Evolutionary conservation across 2,888 invertebrate genomes (phyloP), one percentile per base, ranked within the genome.

Genomic region (Pardosa pseudoannulata): DNA sequence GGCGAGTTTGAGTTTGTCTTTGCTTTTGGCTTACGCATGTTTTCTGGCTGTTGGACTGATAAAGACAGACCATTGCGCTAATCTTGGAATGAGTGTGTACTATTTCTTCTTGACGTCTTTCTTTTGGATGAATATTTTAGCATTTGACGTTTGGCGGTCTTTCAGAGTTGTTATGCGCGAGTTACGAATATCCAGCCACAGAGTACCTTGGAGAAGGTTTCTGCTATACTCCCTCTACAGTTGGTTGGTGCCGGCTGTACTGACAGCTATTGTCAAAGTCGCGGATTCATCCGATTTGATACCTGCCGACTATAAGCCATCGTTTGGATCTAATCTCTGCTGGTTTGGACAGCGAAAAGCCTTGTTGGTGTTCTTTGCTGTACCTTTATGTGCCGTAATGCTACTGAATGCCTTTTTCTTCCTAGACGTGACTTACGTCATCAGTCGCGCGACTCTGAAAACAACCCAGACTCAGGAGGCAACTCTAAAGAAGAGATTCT

Each of bases 311-410:
- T 91, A 91, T 85, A 90, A 91, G 64, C 93, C 93, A 0, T 90
- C 90, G 70, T 93, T 93, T 89, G 93, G 93, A 0, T 87, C 89
- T 16, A 89, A 91, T 28, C 32, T 89, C 9, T 93, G 93, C 89
- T 93, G 93, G 93, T 93, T 93, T 89, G 92, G 92, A 9, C 92
- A 92, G 64, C 91, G 92, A 3, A 90, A 91, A 82, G 92, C 93
- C 0, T 91, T 93, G n/a, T 90, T 93, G 9, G 89, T 93, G 1
- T 93, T 93, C 90, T 93, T 93, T 89, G 93, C 92, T 1, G 90
- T 91, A 3, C 93, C 93, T 0, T 89, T 93, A 41, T 91, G 90
- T 19, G 88, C 91, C 62, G 91, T 93, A 62, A 91, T 93, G 90
- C 81, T 91, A 9, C 88, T 92, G 41, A 93, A 93, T 87, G 89